A percentile compares a stretch with the other conserved stretches of the same genome.
Evolutionary conservation across 2,113 vertebrate genomes (phyloP).

Genomic region (Sula dactylatra): DNA sequence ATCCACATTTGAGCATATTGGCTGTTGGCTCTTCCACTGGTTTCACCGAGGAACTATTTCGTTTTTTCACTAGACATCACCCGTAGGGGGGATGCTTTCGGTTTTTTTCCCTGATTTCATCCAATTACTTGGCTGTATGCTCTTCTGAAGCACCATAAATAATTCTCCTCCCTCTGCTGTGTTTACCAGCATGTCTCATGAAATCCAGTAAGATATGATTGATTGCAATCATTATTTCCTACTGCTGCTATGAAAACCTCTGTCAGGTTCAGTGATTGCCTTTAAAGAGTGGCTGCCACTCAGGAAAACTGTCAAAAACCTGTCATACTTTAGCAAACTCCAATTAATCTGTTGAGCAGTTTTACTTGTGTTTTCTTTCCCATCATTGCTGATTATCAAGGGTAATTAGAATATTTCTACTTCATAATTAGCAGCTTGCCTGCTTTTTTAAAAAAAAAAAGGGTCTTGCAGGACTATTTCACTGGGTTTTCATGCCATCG

Average conservation of each 20-base stretch:
- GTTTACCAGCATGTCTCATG: constrained; percentile 62
- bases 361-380: neutral
- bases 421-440: neutral
- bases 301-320: constrained; percentile 36
- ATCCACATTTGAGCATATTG: neutral
- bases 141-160: constrained; percentile 59
- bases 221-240: constrained; percentile 73
- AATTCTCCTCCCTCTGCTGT: constrained; percentile 58
- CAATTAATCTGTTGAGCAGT: constrained; percentile 36
- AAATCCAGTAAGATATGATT: constrained; percentile 64
- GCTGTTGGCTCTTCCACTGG: neutral
- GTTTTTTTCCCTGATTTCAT: constrained; percentile 51
- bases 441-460: too few relatives aligned
- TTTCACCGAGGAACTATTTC: neutral
- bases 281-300: constrained; percentile 55
- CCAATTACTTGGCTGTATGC: constrained; percentile 61
- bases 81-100: constrained; percentile 29
- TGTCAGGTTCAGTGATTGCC: constrained; percentile 68
- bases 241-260: constrained; percentile 60
- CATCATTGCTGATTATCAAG: constrained; percentile 20
- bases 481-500: neutral
- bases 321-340: constrained; percentile 54
- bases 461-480: neutral
- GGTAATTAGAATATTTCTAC: constrained; percentile 5
- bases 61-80: neutral